Evolutionary conservation across 2,113 vertebrate species (phyloP).

Genomic region (Cyrtonyx montezumae): DNA sequence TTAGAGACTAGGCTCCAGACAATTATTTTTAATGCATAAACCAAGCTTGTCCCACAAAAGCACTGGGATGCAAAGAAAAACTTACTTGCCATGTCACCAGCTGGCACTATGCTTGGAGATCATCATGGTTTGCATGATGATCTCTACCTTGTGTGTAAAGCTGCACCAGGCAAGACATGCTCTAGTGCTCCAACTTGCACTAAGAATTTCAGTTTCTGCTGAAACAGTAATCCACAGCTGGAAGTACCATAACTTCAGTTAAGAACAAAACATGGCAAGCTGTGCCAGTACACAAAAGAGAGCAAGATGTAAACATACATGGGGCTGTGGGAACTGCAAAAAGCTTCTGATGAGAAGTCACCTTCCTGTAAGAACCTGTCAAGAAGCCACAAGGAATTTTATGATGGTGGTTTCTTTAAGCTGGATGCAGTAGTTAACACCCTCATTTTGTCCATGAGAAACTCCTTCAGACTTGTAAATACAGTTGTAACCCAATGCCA

Average conservation of each 20-base stretch:
- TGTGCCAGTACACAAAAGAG: neutral
- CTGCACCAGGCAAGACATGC: neutral
- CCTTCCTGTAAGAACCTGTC: conserved; percentile 57
- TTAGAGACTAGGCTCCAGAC: neutral
- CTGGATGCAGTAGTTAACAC: neutral
- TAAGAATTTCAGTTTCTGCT: neutral
- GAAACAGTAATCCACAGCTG: neutral
- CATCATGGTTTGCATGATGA: neutral
- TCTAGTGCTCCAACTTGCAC: neutral
- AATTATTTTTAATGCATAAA: neutral
- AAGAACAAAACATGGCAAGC: conserved; percentile 5
- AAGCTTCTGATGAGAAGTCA: conserved; percentile 6
- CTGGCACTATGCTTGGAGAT: neutral
- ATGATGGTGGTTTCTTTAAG: conserved; percentile 33
- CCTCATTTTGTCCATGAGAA: conserved; percentile 30
- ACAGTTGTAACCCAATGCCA: neutral
- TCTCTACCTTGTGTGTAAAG: neutral
- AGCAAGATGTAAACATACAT: neutral
- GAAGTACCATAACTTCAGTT: neutral
- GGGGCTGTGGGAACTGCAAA: conserved; percentile 25
- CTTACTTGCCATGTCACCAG: neutral
- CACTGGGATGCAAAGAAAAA: neutral
- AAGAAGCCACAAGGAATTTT: conserved; percentile 38
- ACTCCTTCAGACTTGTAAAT: neutral
- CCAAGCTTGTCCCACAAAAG: neutral